A percentile compares a stretch with the other conserved stretches of the same genome.
These are phyloP conservation scores for Temnothorax curvispinosus DNA, from an alignment of 1,140 invertebrate species.

Conservation along the genomic window DNA sequence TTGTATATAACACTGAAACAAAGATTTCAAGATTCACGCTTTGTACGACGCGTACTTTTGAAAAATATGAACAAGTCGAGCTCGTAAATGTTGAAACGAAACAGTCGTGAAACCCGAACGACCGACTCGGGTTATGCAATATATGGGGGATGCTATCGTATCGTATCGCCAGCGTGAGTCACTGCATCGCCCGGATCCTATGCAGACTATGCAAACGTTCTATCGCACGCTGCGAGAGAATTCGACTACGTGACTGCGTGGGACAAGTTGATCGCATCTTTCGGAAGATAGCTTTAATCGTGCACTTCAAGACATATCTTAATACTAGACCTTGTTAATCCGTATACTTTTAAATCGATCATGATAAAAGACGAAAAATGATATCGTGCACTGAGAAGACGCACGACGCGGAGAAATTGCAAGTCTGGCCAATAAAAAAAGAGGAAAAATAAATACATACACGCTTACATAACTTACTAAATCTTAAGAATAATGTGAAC, in stretches of 20 bases:
- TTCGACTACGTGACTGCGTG: constrained; percentile 1
- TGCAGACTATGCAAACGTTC: constrained; percentile 41
- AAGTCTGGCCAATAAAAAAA: background rate
- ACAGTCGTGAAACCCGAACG: constrained; percentile 78
- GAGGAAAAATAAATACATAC: background rate
- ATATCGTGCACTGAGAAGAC: background rate
- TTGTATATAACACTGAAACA: background rate
- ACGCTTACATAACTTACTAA: background rate
- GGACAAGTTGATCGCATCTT: constrained; percentile 16
- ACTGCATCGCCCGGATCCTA: constrained; percentile 75
- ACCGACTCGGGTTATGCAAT: constrained; percentile 77
- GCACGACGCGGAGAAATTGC: background rate
- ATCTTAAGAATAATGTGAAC: background rate
- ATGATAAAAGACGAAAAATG: background rate
- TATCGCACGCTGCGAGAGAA: constrained; percentile 20
- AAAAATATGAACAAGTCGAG: constrained; percentile 35
- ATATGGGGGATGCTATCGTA: constrained; percentile 77
- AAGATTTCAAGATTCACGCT: background rate
- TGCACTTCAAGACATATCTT: background rate
- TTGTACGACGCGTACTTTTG: background rate
- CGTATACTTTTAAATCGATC: background rate
- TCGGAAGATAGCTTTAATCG: background rate
- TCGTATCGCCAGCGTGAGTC: constrained; percentile 79
- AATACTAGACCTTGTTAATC: background rate
- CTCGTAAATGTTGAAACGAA: constrained; percentile 70